Conservation (phyloP, 2,888 invertebrate species). For the Nomada ferruginata region DNA sequence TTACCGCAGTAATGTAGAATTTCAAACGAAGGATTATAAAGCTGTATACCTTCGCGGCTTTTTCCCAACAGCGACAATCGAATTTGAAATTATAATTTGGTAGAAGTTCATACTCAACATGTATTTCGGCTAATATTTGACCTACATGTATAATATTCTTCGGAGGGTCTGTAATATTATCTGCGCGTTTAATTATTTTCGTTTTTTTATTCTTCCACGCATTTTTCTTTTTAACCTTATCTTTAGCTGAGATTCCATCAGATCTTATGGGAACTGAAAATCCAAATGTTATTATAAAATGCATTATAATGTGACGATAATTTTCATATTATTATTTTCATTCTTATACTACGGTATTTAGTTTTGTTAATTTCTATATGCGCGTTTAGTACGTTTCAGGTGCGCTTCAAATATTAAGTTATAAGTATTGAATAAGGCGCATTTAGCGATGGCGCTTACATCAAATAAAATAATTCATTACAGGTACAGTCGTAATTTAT, state of each 20-base stretch:
- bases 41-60: conserved; percentile 38
- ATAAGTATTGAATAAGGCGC: neutral
- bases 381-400: neutral
- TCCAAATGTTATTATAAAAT: conserved; percentile 52
- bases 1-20: neutral
- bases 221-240: conserved; percentile 5
- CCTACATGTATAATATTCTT: conserved; percentile 32
- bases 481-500: neutral
- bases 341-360: neutral
- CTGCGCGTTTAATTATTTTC: neutral
- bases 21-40: neutral
- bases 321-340: neutral
- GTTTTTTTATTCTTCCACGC: neutral
- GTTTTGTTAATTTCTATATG: neutral
- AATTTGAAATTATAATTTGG: conserved; percentile 48
- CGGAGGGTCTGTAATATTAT: neutral
- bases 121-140: conserved; percentile 39
- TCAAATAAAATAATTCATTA: neutral
- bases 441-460: neutral
- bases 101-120: conserved; percentile 53
- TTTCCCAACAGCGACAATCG: conserved; percentile 57
- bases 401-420: neutral
- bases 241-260: neutral
- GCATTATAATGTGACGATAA: conserved; percentile 22
- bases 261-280: conserved; percentile 29